Evolutionary conservation across 1,140 invertebrate species (phyloP).

Genomic region (Anoplolepis gracilipes): DNA sequence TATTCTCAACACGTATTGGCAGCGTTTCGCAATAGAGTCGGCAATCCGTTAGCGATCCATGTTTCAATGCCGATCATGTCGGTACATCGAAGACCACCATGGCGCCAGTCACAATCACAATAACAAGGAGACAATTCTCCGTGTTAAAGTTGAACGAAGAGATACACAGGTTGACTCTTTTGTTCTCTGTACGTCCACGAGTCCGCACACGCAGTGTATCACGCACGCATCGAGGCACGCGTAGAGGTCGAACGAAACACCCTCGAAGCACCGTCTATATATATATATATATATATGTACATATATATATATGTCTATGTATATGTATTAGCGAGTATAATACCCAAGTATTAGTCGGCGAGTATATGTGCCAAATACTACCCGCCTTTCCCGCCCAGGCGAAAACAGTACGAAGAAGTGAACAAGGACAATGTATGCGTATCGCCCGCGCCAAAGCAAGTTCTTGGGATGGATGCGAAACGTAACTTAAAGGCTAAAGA

Average conservation of each 20-base stretch:
- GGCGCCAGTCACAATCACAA: slow-evolving; percentile 5
- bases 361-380: slow-evolving; percentile 72
- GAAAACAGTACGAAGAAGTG: slow-evolving; percentile 74
- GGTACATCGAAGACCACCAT: slow-evolving; percentile 20
- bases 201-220: slow-evolving; percentile 48
- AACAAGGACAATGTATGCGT: slow-evolving; percentile 74
- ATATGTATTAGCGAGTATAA: slow-evolving; percentile 69
- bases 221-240: slow-evolving; percentile 70
- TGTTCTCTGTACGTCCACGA: slow-evolving; percentile 72
- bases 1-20: not conserved
- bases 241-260: slow-evolving; percentile 74
- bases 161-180: slow-evolving; percentile 45
- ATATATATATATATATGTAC: slow-evolving; percentile 24
- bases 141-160: slow-evolving; percentile 53
- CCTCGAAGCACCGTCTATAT: slow-evolving; percentile 70
- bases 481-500: slow-evolving; percentile 74
- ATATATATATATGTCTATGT: slow-evolving; percentile 18
- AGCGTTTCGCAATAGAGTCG: slow-evolving; percentile 8
- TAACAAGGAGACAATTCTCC: slow-evolving; percentile 1
- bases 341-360: slow-evolving; percentile 73
- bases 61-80: slow-evolving; percentile 28
- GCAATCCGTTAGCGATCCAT: slow-evolving; percentile 11
- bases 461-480: slow-evolving; percentile 74
- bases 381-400: slow-evolving; percentile 70
- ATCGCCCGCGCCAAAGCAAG: slow-evolving; percentile 79